phyloP scores from a whole-genome alignment of 2,888 invertebrate species.

The Netelia inedita region DNA sequence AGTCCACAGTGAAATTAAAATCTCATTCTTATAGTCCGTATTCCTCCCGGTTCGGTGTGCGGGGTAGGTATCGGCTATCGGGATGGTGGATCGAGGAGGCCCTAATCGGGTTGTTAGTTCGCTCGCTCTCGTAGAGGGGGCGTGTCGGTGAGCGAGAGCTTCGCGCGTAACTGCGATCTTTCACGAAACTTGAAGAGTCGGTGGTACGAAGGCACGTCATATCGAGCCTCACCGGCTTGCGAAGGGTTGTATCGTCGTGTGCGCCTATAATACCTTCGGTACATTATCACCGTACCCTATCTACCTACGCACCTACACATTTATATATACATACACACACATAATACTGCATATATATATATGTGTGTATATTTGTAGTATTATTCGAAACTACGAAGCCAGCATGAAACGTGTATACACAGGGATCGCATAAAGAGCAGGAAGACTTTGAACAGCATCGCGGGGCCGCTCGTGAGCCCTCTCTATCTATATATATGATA shows the following conservation, averaged over 20 bases:
- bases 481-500: conserved; percentile 59
- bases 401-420: conserved; percentile 32
- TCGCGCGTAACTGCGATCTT: conserved; percentile 68
- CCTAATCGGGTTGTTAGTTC: conserved; percentile 41
- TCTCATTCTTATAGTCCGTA: neutral
- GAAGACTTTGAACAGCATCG: conserved; percentile 79
- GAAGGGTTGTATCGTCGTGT: conserved; percentile 46
- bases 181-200: conserved; percentile 62
- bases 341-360: neutral
- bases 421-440: conserved; percentile 79
- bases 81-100: conserved; percentile 15
- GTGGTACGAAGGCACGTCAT: conserved; percentile 47
- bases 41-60: neutral
- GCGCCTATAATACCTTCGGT: conserved; percentile 14
- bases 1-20: neutral
- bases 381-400: conserved; percentile 49
- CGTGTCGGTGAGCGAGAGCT: conserved; percentile 48
- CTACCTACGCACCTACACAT: neutral
- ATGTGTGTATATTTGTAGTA: conserved; percentile 25
- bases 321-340: conserved; percentile 5
- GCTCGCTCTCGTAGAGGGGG: conserved; percentile 21
- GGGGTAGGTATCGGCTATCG: neutral
- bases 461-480: conserved; percentile 53
- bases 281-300: conserved; percentile 26
- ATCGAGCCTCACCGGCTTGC: conserved; percentile 41